Evolutionary conservation across 1,140 invertebrate genomes (phyloP).

Genomic region (Cotesia chilonis): DNA sequence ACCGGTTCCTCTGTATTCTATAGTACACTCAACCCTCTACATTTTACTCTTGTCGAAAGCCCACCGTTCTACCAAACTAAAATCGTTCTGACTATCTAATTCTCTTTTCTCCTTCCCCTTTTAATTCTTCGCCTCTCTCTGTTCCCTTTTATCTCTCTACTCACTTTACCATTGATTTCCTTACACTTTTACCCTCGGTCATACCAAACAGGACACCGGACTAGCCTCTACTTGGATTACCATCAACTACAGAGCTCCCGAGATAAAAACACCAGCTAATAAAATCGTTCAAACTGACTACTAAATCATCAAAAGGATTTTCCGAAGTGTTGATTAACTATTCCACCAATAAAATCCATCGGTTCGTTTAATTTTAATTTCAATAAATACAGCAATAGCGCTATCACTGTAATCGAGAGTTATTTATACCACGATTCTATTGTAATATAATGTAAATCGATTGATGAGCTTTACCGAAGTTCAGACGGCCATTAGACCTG

Average conservation of each 20-base stretch:
- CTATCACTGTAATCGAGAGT: too few relatives aligned
- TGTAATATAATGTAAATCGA: too few relatives aligned
- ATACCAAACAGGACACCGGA: neutral
- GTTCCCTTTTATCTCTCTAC: neutral
- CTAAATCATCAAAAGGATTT: slow-evolving; percentile 12
- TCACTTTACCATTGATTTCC: too few relatives aligned
- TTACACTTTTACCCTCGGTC: neutral
- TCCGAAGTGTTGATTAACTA: slow-evolving; percentile 1
- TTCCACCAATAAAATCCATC: too few relatives aligned
- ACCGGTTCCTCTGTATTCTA: neutral
- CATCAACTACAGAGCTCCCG: slow-evolving; percentile 7
- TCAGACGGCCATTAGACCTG: too few relatives aligned
- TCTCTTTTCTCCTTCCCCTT: neutral
- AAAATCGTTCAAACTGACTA: slow-evolving; percentile 18
- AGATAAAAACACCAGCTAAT: slow-evolving; percentile 18
- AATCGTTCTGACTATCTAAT: slow-evolving; percentile 29
- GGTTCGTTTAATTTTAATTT: too few relatives aligned
- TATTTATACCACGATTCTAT: too few relatives aligned
- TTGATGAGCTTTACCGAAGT: too few relatives aligned
- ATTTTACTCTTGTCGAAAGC: too few relatives aligned
- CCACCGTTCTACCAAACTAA: slow-evolving; percentile 22
- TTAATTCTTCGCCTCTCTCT: too few relatives aligned
- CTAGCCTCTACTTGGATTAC: slow-evolving; percentile 1
- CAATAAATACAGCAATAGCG: too few relatives aligned
- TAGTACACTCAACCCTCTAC: too few relatives aligned